These are phyloP conservation scores for Camelus bactrianus DNA, from an alignment of 2,113 vertebrate species.

Conservation along the genomic window DNA sequence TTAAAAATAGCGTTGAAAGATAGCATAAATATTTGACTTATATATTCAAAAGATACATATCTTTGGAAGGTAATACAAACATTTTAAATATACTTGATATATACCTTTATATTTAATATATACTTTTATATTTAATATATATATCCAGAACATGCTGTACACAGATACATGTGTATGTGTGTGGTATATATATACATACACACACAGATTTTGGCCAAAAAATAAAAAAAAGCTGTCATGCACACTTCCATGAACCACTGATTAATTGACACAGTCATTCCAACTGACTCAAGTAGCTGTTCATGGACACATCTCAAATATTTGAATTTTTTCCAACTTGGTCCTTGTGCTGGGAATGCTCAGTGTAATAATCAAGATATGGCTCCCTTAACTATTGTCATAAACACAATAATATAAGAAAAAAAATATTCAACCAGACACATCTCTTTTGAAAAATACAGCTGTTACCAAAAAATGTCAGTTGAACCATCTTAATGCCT, in stretches of 20 bases:
- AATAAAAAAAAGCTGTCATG: background rate
- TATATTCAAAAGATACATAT: background rate
- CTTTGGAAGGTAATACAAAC: background rate
- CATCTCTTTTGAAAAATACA: background rate
- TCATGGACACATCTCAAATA: background rate
- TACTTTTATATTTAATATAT: background rate
- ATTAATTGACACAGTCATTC: background rate
- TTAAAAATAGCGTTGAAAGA: constrained; percentile 29
- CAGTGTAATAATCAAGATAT: background rate
- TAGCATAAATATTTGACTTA: background rate
- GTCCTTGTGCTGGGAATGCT: background rate
- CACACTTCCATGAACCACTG: background rate
- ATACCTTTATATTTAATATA: background rate
- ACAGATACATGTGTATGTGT: background rate
- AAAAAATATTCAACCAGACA: background rate
- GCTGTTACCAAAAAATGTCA: background rate
- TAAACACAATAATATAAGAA: background rate
- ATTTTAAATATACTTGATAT: background rate
- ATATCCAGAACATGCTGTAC: background rate
- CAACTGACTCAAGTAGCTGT: background rate
- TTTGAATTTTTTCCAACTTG: background rate
- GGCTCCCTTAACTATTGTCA: background rate
- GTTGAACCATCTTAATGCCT: background rate
- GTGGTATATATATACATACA: background rate
- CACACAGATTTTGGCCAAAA: background rate